These are phyloP conservation scores for Carduelis carduelis DNA, from an alignment of 2,797 vertebrate genomes.

Conservation along the genomic window DNA sequence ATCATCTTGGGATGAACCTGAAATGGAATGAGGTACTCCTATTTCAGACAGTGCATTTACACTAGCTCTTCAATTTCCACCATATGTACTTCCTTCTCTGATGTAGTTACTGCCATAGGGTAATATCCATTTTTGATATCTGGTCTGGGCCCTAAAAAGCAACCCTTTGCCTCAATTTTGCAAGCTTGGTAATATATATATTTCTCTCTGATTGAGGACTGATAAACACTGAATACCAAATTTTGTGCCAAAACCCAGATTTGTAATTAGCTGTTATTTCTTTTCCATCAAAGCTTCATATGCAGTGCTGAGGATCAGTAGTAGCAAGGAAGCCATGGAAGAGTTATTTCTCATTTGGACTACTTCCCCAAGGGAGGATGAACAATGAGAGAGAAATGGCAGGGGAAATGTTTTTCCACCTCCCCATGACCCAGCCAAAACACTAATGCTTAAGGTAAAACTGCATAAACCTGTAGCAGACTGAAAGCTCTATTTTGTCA, in stretches of 20 bases:
- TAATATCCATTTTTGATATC: not conserved
- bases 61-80: not conserved
- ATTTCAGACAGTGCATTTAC: not conserved
- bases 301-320: not conserved
- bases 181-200: not conserved
- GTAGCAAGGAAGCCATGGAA: not conserved
- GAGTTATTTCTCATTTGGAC: not conserved
- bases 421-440: not conserved
- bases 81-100: not conserved
- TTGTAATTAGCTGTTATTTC: not conserved
- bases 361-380: not conserved
- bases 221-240: not conserved
- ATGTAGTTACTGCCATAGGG: not conserved
- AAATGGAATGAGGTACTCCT: not conserved
- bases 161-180: not conserved
- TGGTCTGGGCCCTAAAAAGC: not conserved
- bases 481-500: not conserved
- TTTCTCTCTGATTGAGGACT: not conserved
- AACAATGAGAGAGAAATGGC: not conserved
- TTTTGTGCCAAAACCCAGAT: not conserved
- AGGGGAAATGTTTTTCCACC: not conserved
- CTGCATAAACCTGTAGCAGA: not conserved
- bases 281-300: not conserved
- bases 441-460: not conserved
- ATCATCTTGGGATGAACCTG: not conserved